A percentile compares a stretch with the other conserved stretches of the same genome.
Evolutionary conservation across 2,888 invertebrate species (phyloP).

Genomic region (Dasypogon diadema): DNA sequence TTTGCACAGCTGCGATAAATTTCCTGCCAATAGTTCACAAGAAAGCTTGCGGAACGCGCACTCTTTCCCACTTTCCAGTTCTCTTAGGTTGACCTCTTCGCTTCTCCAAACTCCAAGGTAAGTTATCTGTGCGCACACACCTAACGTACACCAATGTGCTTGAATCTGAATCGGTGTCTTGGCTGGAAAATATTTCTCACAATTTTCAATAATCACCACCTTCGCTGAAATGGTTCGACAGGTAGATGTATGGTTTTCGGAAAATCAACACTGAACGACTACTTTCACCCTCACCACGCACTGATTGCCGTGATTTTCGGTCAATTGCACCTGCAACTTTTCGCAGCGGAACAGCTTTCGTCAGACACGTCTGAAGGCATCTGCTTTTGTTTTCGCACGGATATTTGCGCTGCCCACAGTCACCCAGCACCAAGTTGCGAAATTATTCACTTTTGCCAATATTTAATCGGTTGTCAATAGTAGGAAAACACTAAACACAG

Average conservation of each 20-base stretch:
- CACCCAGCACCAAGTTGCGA: neutral
- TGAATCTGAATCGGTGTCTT: no score
- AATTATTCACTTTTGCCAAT: neutral
- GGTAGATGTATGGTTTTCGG: no score
- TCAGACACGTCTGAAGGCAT: neutral
- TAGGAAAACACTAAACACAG: slow-evolving; percentile 53
- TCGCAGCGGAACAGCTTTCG: neutral
- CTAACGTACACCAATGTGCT: neutral
- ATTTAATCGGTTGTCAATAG: slow-evolving; percentile 31
- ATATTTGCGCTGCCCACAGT: neutral
- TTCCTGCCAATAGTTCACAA: neutral
- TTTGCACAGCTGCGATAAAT: neutral
- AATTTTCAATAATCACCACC: no score
- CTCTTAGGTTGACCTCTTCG: neutral
- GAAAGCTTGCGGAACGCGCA: no score
- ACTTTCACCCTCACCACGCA: neutral
- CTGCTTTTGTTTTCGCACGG: neutral
- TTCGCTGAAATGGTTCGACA: no score
- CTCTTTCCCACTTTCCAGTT: slow-evolving; percentile 3
- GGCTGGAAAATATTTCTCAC: no score
- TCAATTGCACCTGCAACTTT: neutral
- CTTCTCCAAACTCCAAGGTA: neutral
- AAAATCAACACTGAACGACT: neutral
- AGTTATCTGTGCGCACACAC: slow-evolving; percentile 14
- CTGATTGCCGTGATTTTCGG: neutral